Percentiles rank a stretch among this genome's conserved stretches.
phyloP scores from a whole-genome alignment of 2,888 invertebrate species.

The Drosophila formosana region DNA sequence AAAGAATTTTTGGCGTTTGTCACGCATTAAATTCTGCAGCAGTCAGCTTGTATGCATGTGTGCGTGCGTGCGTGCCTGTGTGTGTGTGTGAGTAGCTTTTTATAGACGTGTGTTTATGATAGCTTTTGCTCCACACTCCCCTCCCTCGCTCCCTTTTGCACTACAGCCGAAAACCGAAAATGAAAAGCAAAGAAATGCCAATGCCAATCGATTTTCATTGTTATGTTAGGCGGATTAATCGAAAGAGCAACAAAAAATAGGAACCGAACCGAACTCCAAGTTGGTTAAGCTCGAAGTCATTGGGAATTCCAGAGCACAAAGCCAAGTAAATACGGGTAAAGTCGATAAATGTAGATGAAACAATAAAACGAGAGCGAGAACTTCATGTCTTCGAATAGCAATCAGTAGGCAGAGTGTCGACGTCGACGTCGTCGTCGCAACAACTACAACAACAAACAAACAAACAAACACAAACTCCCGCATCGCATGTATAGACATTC shows the following conservation, averaged over 20 bases:
- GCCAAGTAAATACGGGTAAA: conserved; percentile 22
- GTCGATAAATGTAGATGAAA: conserved; percentile 27
- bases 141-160: neutral
- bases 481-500: conserved; percentile 61
- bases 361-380: conserved; percentile 9
- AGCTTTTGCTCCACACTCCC: conserved; percentile 1
- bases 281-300: neutral
- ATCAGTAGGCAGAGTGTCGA: conserved; percentile 18
- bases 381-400: conserved; percentile 30
- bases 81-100: conserved; percentile 34
- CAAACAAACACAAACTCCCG: conserved; percentile 34
- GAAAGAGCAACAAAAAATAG: conserved; percentile 26
- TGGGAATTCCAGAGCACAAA: conserved; percentile 26
- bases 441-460: conserved; percentile 35
- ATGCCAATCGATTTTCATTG: conserved; percentile 73
- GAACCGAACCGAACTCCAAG: neutral
- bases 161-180: conserved; percentile 30
- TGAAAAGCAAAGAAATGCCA: conserved; percentile 49
- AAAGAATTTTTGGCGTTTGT: conserved; percentile 49
- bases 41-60: conserved; percentile 3
- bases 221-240: conserved; percentile 64
- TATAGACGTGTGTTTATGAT: conserved; percentile 48
- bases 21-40: conserved; percentile 42
- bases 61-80: neutral
- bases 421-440: conserved; percentile 22